These are phyloP conservation scores for Drosophila tani DNA, from an alignment of 1,140 invertebrate genomes.

Conservation along the genomic window DNA sequence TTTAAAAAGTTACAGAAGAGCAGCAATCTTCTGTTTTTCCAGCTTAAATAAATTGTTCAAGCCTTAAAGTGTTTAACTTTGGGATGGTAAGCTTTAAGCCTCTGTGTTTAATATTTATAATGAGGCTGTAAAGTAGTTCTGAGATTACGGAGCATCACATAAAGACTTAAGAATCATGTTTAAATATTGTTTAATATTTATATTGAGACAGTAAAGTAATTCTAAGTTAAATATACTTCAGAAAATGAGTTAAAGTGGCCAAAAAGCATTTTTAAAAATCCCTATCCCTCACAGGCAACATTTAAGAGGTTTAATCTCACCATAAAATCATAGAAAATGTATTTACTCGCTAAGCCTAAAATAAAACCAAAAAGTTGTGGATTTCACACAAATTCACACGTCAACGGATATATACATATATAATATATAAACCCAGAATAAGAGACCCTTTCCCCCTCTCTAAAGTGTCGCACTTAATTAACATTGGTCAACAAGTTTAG, in stretches of 20 bases:
- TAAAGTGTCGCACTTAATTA: constrained; percentile 58
- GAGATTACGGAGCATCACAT: too few relatives aligned
- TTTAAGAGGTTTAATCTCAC: neutral
- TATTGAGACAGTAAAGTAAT: too few relatives aligned
- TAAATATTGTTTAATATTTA: too few relatives aligned
- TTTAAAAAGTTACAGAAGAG: neutral
- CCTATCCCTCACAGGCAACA: neutral
- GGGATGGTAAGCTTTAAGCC: too few relatives aligned
- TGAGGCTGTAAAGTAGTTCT: too few relatives aligned
- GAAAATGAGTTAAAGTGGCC: too few relatives aligned
- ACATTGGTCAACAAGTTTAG: constrained; percentile 56
- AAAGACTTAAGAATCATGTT: too few relatives aligned
- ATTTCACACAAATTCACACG: constrained; percentile 34
- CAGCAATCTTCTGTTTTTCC: neutral
- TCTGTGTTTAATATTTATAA: too few relatives aligned
- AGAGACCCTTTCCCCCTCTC: neutral
- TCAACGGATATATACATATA: constrained; percentile 18
- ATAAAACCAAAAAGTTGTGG: constrained; percentile 20
- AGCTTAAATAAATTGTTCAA: neutral
- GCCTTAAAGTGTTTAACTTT: neutral
- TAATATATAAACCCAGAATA: neutral
- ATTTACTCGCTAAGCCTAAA: constrained; percentile 10
- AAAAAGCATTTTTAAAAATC: neutral
- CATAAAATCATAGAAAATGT: constrained; percentile 27
- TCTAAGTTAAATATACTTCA: too few relatives aligned